Evolutionary conservation across 2,797 vertebrate species (phyloP).

Genomic region (Acipenser transmontanus): DNA sequence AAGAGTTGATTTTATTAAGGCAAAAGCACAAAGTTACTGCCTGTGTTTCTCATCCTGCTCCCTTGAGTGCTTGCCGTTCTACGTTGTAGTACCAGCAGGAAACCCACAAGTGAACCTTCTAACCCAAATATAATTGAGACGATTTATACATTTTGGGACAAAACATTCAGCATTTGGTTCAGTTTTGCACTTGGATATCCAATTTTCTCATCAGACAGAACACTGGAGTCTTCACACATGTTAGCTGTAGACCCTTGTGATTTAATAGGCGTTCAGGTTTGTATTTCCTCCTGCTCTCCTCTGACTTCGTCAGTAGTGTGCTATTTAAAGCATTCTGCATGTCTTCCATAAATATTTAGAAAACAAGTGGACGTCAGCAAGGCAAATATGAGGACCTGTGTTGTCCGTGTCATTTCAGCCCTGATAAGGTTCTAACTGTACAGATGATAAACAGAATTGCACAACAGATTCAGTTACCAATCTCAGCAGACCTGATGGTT

Average conservation of each 20-base stretch:
- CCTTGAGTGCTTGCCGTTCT: too few species aligned
- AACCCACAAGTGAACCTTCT: too few species aligned
- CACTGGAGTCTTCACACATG: background rate
- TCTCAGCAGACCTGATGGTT: too few species aligned
- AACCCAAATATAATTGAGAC: too few species aligned
- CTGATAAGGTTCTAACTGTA: slow-evolving; percentile 10
- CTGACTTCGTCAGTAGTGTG: background rate
- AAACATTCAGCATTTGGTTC: too few species aligned
- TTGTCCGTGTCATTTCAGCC: slow-evolving; percentile 21
- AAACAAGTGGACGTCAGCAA: slow-evolving; percentile 18
- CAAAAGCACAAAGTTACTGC: too few species aligned
- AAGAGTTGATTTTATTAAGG: too few species aligned
- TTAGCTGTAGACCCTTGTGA: background rate
- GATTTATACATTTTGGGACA: too few species aligned
- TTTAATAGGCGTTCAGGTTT: background rate
- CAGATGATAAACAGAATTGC: slow-evolving; percentile 11
- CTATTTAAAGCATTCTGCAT: slow-evolving; percentile 19
- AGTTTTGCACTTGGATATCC: too few species aligned
- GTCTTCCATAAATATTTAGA: slow-evolving; percentile 26
- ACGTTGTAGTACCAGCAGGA: too few species aligned
- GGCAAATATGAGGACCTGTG: slow-evolving; percentile 19
- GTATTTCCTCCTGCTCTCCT: slow-evolving; percentile 5
- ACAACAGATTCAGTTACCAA: too few species aligned
- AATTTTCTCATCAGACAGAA: background rate
- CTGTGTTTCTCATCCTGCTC: too few species aligned